Conservation (phyloP, 2,797 vertebrate genomes). For the Phrynocephalus forsythii region DNA sequence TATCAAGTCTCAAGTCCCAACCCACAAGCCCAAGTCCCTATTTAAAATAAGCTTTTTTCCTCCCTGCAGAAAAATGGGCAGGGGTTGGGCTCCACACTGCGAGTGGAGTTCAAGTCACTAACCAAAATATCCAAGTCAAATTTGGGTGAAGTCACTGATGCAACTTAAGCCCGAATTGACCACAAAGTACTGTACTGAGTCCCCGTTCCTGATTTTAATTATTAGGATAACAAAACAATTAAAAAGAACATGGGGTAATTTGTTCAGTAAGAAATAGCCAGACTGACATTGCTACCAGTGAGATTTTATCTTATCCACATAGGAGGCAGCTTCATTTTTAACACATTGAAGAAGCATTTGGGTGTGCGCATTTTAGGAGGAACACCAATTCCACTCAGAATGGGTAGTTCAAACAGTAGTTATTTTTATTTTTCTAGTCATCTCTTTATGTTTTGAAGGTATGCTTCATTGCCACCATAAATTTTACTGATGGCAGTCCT, state of each 20-base stretch:
- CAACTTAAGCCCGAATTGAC: too few species aligned
- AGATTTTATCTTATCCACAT: not conserved
- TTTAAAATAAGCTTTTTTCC: too few species aligned
- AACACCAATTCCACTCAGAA: not conserved
- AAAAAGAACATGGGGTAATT: not conserved
- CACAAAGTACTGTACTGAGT: too few species aligned
- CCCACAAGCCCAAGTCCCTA: too few species aligned
- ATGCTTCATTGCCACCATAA: not conserved
- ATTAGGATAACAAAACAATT: not conserved
- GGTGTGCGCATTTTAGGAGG: not conserved
- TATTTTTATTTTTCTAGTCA: not conserved
- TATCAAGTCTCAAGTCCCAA: too few species aligned
- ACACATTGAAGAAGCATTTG: not conserved
- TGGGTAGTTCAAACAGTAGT: not conserved
- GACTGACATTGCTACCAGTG: not conserved
- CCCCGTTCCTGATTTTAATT: not conserved
- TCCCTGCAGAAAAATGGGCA: too few species aligned
- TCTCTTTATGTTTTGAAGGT: slow-evolving; percentile 13
- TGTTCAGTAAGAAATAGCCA: not conserved
- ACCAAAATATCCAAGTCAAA: too few species aligned
- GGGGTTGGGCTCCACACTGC: too few species aligned
- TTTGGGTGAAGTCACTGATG: too few species aligned
- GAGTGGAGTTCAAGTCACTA: too few species aligned
- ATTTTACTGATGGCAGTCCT: not conserved
- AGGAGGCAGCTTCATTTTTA: not conserved